Conservation (phyloP, 1,140 invertebrate species). For the Harpegnathos saltator region DNA sequence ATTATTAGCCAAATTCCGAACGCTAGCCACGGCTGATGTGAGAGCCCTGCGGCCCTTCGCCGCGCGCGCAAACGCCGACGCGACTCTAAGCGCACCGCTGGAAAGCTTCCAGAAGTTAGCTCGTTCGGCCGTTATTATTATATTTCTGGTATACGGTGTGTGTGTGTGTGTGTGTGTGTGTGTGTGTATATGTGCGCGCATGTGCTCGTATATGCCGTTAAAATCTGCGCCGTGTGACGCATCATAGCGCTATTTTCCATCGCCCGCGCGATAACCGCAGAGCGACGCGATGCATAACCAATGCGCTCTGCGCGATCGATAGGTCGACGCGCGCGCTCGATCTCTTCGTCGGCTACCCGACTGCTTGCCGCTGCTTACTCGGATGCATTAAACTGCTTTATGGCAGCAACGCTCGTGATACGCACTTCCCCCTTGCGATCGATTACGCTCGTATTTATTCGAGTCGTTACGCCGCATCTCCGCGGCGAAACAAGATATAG, state of each 20-base stretch:
- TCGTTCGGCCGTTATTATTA: slow-evolving; percentile 14
- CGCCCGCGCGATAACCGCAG: slow-evolving; percentile 39
- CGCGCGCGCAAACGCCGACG: background rate
- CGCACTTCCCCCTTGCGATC: background rate
- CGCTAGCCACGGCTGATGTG: background rate
- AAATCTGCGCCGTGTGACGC: slow-evolving; percentile 30
- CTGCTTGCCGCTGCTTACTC: slow-evolving; percentile 2
- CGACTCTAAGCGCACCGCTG: background rate
- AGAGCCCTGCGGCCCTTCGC: background rate
- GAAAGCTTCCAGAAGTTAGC: slow-evolving; percentile 40
- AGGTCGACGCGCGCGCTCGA: slow-evolving; percentile 28
- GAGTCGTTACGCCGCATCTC: too few species aligned
- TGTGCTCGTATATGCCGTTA: too few species aligned
- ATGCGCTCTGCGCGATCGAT: too few species aligned
- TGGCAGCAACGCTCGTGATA: slow-evolving; percentile 9
- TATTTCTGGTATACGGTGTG: slow-evolving; percentile 25
- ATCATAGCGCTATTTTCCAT: slow-evolving; percentile 50
- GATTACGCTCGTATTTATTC: background rate
- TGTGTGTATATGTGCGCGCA: too few species aligned
- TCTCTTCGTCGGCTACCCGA: slow-evolving; percentile 43
- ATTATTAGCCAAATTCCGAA: slow-evolving; percentile 60
- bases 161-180: too few species aligned
- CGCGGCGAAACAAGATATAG: too few species aligned
- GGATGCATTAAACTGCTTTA: slow-evolving; percentile 12
- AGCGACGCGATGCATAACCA: slow-evolving; percentile 40